A percentile compares a stretch with the other conserved stretches of the same genome.
Evolutionary conservation across 2,888 invertebrate genomes (phyloP).

Genomic region (Epistrophe grossulariae): DNA sequence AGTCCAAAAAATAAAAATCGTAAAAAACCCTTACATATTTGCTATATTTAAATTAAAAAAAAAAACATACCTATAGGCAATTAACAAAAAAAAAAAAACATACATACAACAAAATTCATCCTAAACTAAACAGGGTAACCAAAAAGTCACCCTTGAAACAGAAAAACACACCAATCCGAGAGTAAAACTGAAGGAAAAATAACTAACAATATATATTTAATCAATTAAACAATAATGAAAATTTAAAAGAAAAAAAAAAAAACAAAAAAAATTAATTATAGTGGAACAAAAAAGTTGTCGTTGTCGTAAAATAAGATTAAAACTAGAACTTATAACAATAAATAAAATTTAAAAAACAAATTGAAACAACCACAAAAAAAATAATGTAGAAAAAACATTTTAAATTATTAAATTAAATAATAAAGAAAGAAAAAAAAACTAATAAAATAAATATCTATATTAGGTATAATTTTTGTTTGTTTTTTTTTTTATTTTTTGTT

Average conservation of each 20-base stretch:
- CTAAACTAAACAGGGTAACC: conserved; percentile 59
- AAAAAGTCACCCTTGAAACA: conserved; percentile 32
- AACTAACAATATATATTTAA: conserved; percentile 66
- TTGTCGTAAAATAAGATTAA: conserved; percentile 73
- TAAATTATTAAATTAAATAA: conserved; percentile 49
- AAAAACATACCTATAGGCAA: conserved; percentile 59
- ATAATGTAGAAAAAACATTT: conserved; percentile 58
- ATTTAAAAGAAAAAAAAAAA: conserved; percentile 30
- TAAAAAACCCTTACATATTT: conserved; percentile 58
- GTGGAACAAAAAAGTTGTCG: conserved; percentile 73
- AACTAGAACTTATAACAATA: conserved; percentile 72
- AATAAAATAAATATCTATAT: conserved; percentile 73
- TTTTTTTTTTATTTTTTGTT: conserved; percentile 22
- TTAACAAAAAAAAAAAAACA: conserved; percentile 51
- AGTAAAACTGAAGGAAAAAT: conserved; percentile 51
- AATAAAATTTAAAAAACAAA: conserved; percentile 53
- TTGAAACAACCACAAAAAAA: conserved; percentile 59
- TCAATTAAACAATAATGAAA: conserved; percentile 71
- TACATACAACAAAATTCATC: conserved; percentile 54
- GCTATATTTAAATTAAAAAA: conserved; percentile 55
- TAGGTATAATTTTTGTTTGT: conserved; percentile 69
- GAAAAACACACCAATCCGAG: conserved; percentile 72
- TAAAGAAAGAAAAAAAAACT: conserved; percentile 23
- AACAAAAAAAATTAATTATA: conserved; percentile 62
- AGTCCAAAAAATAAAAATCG: conserved; percentile 54